Evolutionary conservation across 1,140 invertebrate species (phyloP).

Genomic region (Euura lappo): DNA sequence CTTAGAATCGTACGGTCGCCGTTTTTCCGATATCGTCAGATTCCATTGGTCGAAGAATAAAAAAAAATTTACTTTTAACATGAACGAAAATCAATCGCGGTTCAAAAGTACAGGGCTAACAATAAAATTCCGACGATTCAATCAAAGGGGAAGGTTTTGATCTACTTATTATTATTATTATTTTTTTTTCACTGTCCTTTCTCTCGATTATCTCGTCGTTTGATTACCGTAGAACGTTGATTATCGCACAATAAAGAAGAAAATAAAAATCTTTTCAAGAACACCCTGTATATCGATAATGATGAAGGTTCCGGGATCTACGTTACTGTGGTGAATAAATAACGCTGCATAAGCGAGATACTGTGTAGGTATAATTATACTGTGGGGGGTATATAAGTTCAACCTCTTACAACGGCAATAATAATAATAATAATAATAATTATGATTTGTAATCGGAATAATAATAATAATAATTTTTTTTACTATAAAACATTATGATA

Average conservation of each 20-base stretch:
- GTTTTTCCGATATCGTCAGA: background rate
- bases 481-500: too few relatives aligned
- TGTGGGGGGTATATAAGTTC: slow-evolving; percentile 53
- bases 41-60: background rate
- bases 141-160: too few relatives aligned
- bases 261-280: slow-evolving; percentile 5
- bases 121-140: too few relatives aligned
- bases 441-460: background rate
- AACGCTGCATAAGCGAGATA: slow-evolving; percentile 62
- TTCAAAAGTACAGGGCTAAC: too few relatives aligned
- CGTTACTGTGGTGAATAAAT: slow-evolving; percentile 47
- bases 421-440: background rate
- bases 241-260: background rate
- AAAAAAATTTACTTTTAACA: background rate
- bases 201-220: too few relatives aligned
- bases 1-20: background rate
- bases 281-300: slow-evolving; percentile 8
- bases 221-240: too few relatives aligned
- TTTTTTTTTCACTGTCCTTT: too few relatives aligned
- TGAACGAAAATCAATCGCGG: too few relatives aligned
- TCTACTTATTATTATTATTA: too few relatives aligned
- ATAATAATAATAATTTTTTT: slow-evolving; percentile 3
- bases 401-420: slow-evolving; percentile 56
- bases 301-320: slow-evolving; percentile 11
- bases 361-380: slow-evolving; percentile 18